A percentile compares a stretch with the other conserved stretches of the same genome.
Conservation (phyloP, 2,113 vertebrate genomes). For the Jaculus jaculus region DNA sequence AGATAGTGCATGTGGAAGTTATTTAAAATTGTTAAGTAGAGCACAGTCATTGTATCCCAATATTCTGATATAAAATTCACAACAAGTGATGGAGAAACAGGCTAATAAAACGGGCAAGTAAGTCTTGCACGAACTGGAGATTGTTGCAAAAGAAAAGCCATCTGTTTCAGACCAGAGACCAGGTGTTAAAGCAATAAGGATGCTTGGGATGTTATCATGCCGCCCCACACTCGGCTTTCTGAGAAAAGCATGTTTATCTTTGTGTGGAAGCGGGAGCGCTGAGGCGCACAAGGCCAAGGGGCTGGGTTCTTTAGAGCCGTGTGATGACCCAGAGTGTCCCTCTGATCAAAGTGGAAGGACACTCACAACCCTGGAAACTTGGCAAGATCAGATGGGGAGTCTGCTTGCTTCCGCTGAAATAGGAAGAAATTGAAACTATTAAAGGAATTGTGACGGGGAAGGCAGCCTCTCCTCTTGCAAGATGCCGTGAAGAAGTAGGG, state of each 20-base stretch:
- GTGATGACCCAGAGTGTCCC: neutral
- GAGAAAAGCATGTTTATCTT: neutral
- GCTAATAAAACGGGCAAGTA: conserved; percentile 30
- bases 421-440: conserved; percentile 69
- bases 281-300: neutral
- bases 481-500: conserved; percentile 59
- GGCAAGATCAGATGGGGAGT: conserved; percentile 41
- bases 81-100: neutral
- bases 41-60: neutral
- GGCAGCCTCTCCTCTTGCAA: conserved; percentile 43
- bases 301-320: neutral
- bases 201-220: neutral
- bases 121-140: neutral
- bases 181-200: neutral
- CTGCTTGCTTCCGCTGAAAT: conserved; percentile 36
- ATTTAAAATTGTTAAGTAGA: neutral
- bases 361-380: conserved; percentile 52
- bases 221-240: neutral
- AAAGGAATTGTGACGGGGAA: conserved; percentile 44
- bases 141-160: conserved; percentile 14
- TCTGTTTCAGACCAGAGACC: neutral
- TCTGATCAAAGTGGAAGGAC: conserved; percentile 33
- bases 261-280: neutral
- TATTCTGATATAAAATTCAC: conserved; percentile 7
- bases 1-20: neutral